Percentiles rank a stretch among this genome's conserved stretches.
phyloP scores from a whole-genome alignment of 2,113 vertebrate species.

The Fulmarus glacialis region DNA sequence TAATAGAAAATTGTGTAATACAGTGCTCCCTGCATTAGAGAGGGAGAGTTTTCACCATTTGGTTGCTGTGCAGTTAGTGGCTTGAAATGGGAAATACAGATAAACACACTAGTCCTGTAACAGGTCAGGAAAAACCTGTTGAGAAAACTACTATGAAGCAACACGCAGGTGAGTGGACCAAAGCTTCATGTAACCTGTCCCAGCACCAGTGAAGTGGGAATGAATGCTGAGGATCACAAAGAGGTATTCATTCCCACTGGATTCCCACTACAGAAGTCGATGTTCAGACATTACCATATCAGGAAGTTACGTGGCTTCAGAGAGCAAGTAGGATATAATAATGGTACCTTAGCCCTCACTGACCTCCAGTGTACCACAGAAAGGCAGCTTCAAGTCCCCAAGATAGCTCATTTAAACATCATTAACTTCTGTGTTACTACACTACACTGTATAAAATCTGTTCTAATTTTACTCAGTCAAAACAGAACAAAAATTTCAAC shows the following conservation, averaged over 20 bases:
- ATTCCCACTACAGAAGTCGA: neutral
- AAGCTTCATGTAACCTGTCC: neutral
- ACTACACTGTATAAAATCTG: neutral
- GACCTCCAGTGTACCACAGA: neutral
- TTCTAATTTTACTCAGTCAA: neutral
- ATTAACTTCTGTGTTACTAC: neutral
- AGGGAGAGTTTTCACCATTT: neutral
- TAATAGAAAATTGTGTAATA: conserved; percentile 15
- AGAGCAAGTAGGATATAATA: neutral
- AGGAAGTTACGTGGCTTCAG: neutral
- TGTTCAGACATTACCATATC: neutral
- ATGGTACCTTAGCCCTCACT: neutral
- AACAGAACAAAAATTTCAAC: neutral
- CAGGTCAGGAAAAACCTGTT: neutral
- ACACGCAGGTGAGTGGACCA: neutral
- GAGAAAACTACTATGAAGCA: neutral
- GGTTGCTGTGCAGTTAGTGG: neutral
- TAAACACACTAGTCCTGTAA: neutral
- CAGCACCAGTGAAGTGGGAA: neutral
- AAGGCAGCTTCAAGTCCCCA: neutral
- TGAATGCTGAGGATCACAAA: neutral
- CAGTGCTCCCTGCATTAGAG: neutral
- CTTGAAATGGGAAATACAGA: neutral
- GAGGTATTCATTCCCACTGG: neutral
- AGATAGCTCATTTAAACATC: neutral